Base-by-base conservation (phyloP, 2,888 invertebrate genomes). In the Tinea semifulvella region DNA sequence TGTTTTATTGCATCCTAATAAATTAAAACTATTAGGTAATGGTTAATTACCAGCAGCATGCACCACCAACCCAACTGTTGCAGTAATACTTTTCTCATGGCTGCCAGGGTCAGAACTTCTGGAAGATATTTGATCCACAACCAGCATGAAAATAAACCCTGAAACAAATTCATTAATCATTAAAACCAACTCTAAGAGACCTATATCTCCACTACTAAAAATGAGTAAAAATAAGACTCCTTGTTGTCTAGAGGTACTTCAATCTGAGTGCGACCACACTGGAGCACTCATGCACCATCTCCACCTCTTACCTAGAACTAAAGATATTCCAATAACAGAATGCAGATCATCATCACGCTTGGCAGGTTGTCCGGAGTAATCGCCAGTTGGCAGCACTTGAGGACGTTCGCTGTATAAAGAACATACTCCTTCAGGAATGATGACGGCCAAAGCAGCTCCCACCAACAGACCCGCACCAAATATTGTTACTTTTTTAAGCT, bases 361-460 rank as follows among this genome's bases (percentile, higher is more conserved):
- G 0, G 61, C 66, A 0, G 74, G 72, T 38, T 71, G 71, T 0
- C 66, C 69, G 0, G 77, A 75, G 45, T 66, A 70, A 46, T 68
- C 77, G 52, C 62, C 76, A 0, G 63, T 75, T 28, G 65, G 67
- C 3, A 65, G 64, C 0, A 63, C 64, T 0, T 61, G 65, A 0
- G 61, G 54, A 10, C 59, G 57, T 11, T 83, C 83, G 43, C 75
- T 75, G 53, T 85, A 88, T 42, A 95, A 64, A 0, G 94, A 88
- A 47, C 96, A 85, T n/a, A 99, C 93, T 4, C 99, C 99, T 77
- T 99, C 99, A 0, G 99, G 99, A 55, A 99, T 98, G 45, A 99
- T 99, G 1, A 99, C 98, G 3, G 96, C 93, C 22, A 99, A 71
- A 0, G 99, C 98, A 19, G 99, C 98, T 1, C 99, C 99, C 1